Percentiles rank a stretch among this genome's conserved stretches.
Evolutionary conservation across 2,888 invertebrate species (phyloP).

Genomic region (Eristalis pertinax): DNA sequence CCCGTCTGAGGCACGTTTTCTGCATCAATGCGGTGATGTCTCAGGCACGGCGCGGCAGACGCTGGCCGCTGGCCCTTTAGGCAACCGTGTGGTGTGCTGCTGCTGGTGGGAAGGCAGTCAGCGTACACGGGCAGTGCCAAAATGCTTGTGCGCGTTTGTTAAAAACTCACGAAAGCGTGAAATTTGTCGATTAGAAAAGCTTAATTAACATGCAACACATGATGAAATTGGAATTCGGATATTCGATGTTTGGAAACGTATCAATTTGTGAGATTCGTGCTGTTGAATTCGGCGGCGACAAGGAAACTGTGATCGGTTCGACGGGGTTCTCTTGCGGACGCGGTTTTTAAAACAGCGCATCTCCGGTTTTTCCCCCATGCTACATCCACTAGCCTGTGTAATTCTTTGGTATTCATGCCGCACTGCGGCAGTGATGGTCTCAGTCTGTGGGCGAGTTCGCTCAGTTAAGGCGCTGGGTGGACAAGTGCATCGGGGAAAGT

Average conservation of each 20-base stretch:
- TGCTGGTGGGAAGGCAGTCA: not conserved
- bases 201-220: constrained; percentile 47
- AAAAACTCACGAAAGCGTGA: constrained; percentile 48
- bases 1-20: not conserved
- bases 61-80: constrained; percentile 8
- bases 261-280: not conserved
- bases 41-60: not conserved
- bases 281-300: not conserved
- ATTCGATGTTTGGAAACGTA: constrained; percentile 1
- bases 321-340: not conserved
- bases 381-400: no score
- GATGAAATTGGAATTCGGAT: constrained; percentile 13
- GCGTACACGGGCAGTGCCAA: constrained; percentile 36
- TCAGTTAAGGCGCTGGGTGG: no score
- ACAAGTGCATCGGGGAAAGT: no score
- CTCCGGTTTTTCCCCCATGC: not conserved
- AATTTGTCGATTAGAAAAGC: constrained; percentile 59
- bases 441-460: no score
- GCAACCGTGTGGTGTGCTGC: not conserved
- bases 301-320: not conserved
- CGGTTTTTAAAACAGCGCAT: not conserved
- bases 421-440: no score
- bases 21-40: not conserved
- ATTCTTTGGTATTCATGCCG: no score
- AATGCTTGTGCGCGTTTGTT: constrained; percentile 38